Evolutionary conservation across 2,113 vertebrate species (phyloP), one percentile per base, ranked within the genome.

Genomic region (Nibea coibor): DNA sequence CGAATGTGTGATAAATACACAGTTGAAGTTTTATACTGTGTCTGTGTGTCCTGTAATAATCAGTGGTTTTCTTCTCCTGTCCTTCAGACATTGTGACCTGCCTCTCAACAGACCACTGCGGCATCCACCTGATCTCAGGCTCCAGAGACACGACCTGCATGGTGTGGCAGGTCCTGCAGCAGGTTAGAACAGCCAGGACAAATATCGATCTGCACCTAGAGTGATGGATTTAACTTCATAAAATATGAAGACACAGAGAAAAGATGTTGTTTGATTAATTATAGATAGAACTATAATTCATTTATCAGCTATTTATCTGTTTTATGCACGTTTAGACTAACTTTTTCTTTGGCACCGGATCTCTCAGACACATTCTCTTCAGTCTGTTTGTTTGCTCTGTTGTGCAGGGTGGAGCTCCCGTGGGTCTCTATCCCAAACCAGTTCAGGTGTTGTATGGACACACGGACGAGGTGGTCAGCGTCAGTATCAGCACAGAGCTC

Each of bases 131-230:
- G 88, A 98, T 99, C 87, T 98, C 98, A 0, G 98, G 98, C 67
- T 99, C 98, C 81, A 97, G 95, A 91, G 98, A 99, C 92, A 97
- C 96, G 43, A 99, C 98, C 9, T 99, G 98, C 85, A 98, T 99
- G 95, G 97, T 99, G 92, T 99, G 98, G 98, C 97, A 99, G 85
- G 96, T 99, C 81, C 88, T 95, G 71, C 97, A 98, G 72, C 98
- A 99, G 97, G 98, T 99, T 43, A 12, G 85, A 5, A 53, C 62
- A 28, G 26, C n/a, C 10, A 2, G 10, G 5, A 2, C 15, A n/a
- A 20, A 1, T 19, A 42, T 2, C 39, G 5, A 61, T 47, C 54
- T 12, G 8, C 39, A 7, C 39, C 8, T 10, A 39, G 14, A 43
- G 35, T 22, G n/a, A 54, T 22, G n/a, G 20, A 22, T 54, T 53